These are phyloP conservation scores for Umimayanthus kanabou DNA, from an alignment of 92 coral and sea anemone genomes.

Conservation along the genomic window DNA sequence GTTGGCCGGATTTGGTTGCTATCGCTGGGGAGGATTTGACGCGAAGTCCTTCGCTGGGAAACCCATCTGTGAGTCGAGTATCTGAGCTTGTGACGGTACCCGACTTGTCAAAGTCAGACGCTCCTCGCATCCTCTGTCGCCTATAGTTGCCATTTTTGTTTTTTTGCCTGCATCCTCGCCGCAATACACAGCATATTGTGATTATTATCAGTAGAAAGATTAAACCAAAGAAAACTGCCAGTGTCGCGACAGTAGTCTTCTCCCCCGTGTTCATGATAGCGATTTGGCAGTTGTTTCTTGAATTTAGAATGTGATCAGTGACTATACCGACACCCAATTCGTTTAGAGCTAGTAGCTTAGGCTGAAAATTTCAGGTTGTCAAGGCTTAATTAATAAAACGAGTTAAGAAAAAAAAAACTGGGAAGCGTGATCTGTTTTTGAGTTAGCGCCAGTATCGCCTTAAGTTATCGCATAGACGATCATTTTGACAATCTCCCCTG, in stretches of 20 bases:
- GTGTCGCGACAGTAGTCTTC: conserved; percentile 67
- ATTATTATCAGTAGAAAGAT: conserved; percentile 59
- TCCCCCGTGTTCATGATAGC: conserved; percentile 60
- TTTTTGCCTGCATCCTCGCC: conserved; percentile 65
- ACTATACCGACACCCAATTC: neutral
- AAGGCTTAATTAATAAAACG: neutral
- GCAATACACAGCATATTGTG: conserved; percentile 63
- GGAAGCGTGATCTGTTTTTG: neutral
- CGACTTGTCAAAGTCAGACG: conserved; percentile 63
- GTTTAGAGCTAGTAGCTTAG: neutral
- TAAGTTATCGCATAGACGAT: neutral
- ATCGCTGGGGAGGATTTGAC: conserved; percentile 13
- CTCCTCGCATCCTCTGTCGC: conserved; percentile 50
- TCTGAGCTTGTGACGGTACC: conserved; percentile 70
- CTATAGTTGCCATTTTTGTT: conserved; percentile 51
- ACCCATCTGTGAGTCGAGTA: conserved; percentile 61
- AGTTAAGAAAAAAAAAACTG: neutral
- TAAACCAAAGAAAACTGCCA: conserved; percentile 65
- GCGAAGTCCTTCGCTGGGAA: conserved; percentile 46
- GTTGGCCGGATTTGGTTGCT: neutral
- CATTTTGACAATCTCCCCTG: neutral
- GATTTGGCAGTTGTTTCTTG: neutral
- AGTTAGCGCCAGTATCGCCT: neutral
- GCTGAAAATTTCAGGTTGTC: neutral
- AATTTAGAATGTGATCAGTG: too few relatives aligned